Percentiles rank a stretch among this genome's conserved stretches.
These are phyloP conservation scores for Sebastes steindachneri DNA, from an alignment of 2,797 vertebrate genomes.

Conservation along the genomic window DNA sequence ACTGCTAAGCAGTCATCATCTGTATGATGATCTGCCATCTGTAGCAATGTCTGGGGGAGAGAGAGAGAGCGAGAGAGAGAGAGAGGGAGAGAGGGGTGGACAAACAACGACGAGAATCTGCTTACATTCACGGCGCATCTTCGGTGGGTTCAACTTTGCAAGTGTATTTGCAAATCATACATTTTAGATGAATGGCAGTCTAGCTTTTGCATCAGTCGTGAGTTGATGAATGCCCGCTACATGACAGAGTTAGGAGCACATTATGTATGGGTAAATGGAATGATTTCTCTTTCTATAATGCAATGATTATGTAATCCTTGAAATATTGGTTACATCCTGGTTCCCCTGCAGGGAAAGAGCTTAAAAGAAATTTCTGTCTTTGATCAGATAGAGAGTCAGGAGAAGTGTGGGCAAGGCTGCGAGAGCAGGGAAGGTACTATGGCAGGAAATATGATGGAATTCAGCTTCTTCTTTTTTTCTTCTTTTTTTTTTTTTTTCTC, in stretches of 20 bases:
- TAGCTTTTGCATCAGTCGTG: conserved; percentile 21
- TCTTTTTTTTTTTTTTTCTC: conserved; percentile 1
- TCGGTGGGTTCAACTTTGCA: conserved; percentile 8
- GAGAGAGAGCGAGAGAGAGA: conserved; percentile 1
- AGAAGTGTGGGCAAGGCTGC: conserved; percentile 56
- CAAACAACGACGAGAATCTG: conserved; percentile 27
- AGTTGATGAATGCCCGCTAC: conserved; percentile 21
- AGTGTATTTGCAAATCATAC: conserved; percentile 42
- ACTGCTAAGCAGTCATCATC: conserved; percentile 80
- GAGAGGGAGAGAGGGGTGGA: conserved; percentile 4
- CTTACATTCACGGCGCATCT: conserved; percentile 37
- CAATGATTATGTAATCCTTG: conserved; percentile 74
- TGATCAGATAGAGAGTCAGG: conserved; percentile 69
- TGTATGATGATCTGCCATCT: conserved; percentile 80
- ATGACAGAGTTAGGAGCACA: conserved; percentile 6
- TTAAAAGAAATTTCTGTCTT: conserved; percentile 66
- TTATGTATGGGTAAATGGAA: conserved; percentile 33
- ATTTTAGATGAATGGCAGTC: conserved; percentile 39
- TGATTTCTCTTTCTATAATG: conserved; percentile 53
- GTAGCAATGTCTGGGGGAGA: conserved; percentile 55
- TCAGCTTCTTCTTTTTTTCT: conserved; percentile 40
- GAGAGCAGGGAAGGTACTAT: conserved; percentile 48
- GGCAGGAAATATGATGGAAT: conserved; percentile 72
- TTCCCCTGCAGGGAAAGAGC: conserved; percentile 54
- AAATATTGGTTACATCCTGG: conserved; percentile 69